Evolutionary conservation across 2,113 vertebrate genomes (phyloP).

Genomic region (Crotalus tigris): DNA sequence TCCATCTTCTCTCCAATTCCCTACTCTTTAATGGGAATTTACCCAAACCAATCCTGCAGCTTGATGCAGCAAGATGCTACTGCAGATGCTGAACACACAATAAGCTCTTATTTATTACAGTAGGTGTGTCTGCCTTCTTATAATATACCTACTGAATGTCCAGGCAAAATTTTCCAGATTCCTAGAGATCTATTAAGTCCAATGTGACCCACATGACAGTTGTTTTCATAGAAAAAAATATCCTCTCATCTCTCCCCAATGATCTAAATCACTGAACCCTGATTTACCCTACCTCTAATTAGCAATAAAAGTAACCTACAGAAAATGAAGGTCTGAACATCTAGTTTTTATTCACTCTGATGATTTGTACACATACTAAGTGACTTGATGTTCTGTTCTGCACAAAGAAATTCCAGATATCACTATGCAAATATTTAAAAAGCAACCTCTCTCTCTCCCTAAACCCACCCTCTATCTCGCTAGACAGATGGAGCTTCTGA

Average conservation of each 20-base stretch:
- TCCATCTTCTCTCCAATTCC: neutral
- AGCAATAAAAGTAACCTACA: conserved; percentile 33
- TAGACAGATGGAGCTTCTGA: conserved; percentile 29
- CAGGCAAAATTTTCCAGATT: neutral
- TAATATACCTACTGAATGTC: neutral
- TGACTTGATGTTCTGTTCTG: conserved; percentile 17
- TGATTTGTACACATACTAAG: conserved; percentile 34
- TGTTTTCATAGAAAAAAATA: neutral
- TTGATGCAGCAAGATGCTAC: neutral
- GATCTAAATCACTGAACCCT: neutral
- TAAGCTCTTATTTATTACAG: neutral
- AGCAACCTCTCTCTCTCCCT: neutral
- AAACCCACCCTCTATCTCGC: conserved; percentile 28
- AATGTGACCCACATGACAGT: neutral
- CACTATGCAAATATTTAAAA: conserved; percentile 23
- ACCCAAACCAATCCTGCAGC: neutral
- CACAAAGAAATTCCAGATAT: neutral
- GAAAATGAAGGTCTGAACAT: conserved; percentile 42
- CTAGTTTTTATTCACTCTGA: conserved; percentile 43
- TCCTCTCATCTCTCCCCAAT: neutral
- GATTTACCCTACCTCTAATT: conserved; percentile 22
- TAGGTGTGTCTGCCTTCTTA: neutral
- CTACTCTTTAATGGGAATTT: neutral
- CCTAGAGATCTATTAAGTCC: neutral
- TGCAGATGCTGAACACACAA: conserved; percentile 1